These are phyloP conservation scores for Theristicus caerulescens DNA, from an alignment of 2,113 vertebrate species.

Conservation along the genomic window DNA sequence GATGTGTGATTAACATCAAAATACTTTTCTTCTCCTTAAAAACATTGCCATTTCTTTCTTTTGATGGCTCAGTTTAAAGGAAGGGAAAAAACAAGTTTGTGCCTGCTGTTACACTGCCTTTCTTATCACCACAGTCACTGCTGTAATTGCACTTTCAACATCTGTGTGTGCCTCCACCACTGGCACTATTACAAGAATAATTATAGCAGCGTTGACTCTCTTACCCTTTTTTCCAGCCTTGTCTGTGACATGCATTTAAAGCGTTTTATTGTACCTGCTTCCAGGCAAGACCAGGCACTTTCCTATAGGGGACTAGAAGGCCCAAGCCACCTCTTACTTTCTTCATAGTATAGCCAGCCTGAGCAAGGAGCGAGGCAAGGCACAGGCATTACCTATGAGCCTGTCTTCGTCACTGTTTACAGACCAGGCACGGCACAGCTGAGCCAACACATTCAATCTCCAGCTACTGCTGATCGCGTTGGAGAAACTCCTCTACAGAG, in stretches of 20 bases:
- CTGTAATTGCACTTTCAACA: neutral
- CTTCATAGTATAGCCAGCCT: neutral
- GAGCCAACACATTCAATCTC: rapidly evolving
- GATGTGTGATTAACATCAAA: neutral
- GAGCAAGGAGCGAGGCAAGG: neutral
- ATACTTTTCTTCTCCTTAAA: neutral
- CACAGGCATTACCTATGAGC: neutral
- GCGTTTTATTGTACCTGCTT: neutral
- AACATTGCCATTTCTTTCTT: neutral
- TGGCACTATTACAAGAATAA: constrained; percentile 11
- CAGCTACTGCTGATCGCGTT: neutral
- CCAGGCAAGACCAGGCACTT: neutral
- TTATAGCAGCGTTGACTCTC: constrained; percentile 15
- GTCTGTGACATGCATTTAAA: constrained; percentile 35
- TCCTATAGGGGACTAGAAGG: neutral
- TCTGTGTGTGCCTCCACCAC: neutral
- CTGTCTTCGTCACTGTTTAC: neutral
- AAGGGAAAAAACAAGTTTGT: neutral
- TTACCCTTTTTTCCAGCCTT: neutral
- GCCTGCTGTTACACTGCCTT: constrained; percentile 8
- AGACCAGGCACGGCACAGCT: neutral
- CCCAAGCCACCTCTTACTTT: neutral
- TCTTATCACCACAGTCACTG: neutral
- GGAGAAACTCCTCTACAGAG: neutral
- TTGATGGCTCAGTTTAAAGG: neutral